Evolutionary conservation across 2,888 invertebrate species (phyloP), one percentile per base, ranked within the genome.

Genomic region (Myopa tessellatipennis): DNA sequence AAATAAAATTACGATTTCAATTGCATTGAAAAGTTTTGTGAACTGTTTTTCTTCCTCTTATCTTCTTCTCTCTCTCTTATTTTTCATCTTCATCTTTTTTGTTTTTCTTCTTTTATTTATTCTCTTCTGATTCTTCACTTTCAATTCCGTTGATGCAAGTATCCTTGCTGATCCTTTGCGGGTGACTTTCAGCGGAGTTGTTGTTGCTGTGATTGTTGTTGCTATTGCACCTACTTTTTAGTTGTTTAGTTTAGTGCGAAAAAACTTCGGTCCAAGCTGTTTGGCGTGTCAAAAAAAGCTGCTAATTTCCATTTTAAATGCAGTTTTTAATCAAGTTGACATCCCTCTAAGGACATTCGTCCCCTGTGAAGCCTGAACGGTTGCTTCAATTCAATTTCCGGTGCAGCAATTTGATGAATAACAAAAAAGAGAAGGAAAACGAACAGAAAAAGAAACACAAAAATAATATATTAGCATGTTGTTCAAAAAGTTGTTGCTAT

Each of bases 281-380:
- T 45, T 4, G 38, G 7, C 18, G 36, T 8, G 40, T 40, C 16
- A 67, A 26, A 12, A 40, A 61, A 45, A 60, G 73, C 73, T 73
- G 74, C 45, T 63, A 77, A 77, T 77, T 77, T 77, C 74, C 74
- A 50, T 69, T 77, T 77, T 61, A 74, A 77, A 74, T 74, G 61
- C 63, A 26, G 34, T 74, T 67, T 74, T 52, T 74, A 77, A 77
- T 77, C 61, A 69, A 69, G 74, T 77, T 77, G 77, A 77, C 77
- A 74, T 76, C 65, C 50, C 45, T 6, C 45, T 45, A 45, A 45
- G 10, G 45, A 45, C 7, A 45, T 58, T 14, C 12, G 36, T 34
- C 8, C 65, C 4, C 65, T 16, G 65, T 45, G 45, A 45, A 34
- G 38, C 65, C 4, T 36, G 36, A 61, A 65, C 34, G 36, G 36